Percentiles rank a stretch among this genome's conserved stretches.
These are phyloP conservation scores for Poecilia picta DNA, from an alignment of 2,797 vertebrate species.

Conservation along the genomic window DNA sequence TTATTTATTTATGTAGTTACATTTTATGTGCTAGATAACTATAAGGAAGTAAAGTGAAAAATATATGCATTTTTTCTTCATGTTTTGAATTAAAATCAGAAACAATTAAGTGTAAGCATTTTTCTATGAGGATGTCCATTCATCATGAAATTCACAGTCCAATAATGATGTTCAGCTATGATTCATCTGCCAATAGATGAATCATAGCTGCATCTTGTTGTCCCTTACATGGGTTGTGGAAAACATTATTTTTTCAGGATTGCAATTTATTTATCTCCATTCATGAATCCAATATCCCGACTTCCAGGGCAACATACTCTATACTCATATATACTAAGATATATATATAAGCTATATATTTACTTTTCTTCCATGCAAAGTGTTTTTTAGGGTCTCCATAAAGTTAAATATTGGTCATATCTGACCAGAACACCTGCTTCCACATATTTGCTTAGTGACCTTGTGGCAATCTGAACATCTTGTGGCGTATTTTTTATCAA, in stretches of 20 bases:
- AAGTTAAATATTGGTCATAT: background rate
- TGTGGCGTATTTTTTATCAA: background rate
- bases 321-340: no score
- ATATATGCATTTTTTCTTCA: background rate
- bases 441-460: background rate
- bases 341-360: background rate
- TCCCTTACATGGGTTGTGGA: background rate
- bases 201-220: background rate
- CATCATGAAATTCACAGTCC: background rate
- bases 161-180: background rate
- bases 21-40: background rate
- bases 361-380: background rate
- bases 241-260: background rate
- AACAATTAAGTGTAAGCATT: background rate
- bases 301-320: background rate
- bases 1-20: background rate
- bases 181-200: background rate
- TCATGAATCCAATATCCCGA: background rate
- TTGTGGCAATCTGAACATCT: background rate
- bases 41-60: background rate
- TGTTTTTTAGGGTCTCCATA: background rate
- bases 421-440: background rate
- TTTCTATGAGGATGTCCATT: background rate
- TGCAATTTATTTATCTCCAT: background rate
- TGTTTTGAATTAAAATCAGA: background rate